Conservation (phyloP, 2,797 vertebrate genomes). For the Pitangus sulphuratus region DNA sequence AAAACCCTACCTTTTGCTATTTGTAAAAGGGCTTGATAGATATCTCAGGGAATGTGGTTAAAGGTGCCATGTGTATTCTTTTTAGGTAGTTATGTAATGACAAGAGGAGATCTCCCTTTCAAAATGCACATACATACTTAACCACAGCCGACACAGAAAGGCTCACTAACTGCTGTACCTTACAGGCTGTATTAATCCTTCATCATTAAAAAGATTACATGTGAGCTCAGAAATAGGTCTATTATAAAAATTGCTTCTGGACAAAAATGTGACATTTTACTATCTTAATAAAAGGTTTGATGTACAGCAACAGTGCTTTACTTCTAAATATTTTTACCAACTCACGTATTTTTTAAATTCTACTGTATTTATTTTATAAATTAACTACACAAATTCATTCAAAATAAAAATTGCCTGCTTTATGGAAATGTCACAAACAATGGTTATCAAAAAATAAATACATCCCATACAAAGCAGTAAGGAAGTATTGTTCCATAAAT, state of each 20-base stretch:
- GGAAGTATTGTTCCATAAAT: neutral
- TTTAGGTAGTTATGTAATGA: neutral
- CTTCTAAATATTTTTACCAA: neutral
- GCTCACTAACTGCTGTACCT: neutral
- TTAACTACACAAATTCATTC: neutral
- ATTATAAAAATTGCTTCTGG: neutral
- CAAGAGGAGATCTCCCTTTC: neutral
- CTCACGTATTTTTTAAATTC: neutral
- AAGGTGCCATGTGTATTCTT: neutral
- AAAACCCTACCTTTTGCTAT: neutral
- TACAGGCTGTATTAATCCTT: neutral
- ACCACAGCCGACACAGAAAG: neutral
- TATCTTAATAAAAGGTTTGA: neutral
- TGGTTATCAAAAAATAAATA: neutral
- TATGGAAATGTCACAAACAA: neutral
- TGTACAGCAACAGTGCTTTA: neutral
- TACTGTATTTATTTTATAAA: neutral
- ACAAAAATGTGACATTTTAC: neutral
- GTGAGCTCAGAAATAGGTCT: neutral
- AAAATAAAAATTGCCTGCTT: neutral
- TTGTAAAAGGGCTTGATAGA: neutral
- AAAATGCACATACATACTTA: neutral
- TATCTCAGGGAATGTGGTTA: neutral
- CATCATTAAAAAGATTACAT: neutral
- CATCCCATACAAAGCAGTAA: neutral